Evolutionary conservation across 2,888 invertebrate genomes (phyloP), one percentile per base, ranked within the genome.

Genomic region (Lydus trimaculatus): DNA sequence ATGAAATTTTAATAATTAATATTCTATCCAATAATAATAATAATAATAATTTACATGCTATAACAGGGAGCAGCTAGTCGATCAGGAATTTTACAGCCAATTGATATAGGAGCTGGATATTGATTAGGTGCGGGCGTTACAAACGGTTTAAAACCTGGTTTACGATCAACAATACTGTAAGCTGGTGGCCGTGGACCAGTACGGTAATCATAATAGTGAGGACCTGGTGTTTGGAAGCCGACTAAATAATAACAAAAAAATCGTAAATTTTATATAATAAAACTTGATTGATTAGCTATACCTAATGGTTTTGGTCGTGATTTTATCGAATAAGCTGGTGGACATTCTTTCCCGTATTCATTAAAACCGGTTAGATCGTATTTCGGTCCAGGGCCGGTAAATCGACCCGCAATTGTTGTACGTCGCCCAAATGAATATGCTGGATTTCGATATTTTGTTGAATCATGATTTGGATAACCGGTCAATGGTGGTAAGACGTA

Each of bases 401-500:
- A 1, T 48, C n/a, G 20, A 3, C 20, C 23, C 11, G 23, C 20
- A 6, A 4, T 1, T 23, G 1, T 56, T 4, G 13, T 13, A 25
- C 20, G 56, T 25, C 5, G 2, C 59, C 90, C 89, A 82, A 92
- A 88, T 61, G 90, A 89, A 82, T 87, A 92, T 81, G 90, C 89
- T 6, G 92, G 92, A 82, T 87, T 87, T 73, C 91, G 87, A 79
- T 86, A 85, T 15, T 87, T 87, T 9, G 90, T 89, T 23, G 88
- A 87, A 84, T 92, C 92, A 84, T 92, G 92, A 20, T 82, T 78
- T 13, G 85, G 81, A 82, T 85, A 90, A 2, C 92, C 92, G 43
- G 89, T 87, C 28, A 90, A 87, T 1, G 90, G 84, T 15, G 90
- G 91, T 69, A 92, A 85, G 82, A 82, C 78, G 83, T 92, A 91